These are phyloP conservation scores for Campylomormyrus numenius DNA, from an alignment of 2,113 vertebrate species.

Conservation along the genomic window DNA sequence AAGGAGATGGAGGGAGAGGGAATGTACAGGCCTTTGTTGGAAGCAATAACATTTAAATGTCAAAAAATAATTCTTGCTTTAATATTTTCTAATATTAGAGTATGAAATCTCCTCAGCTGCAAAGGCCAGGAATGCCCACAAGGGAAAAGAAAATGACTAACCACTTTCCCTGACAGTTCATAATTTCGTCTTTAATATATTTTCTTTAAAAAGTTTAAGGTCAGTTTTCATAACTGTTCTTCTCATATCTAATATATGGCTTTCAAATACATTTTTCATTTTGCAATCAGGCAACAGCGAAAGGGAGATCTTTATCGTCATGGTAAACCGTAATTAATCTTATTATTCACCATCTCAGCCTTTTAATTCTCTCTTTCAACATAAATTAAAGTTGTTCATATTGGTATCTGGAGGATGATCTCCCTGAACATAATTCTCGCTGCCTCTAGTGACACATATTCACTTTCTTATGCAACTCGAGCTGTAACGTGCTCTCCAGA, in stretches of 20 bases:
- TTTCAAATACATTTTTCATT: slow-evolving; percentile 29
- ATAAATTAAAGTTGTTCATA: slow-evolving; percentile 15
- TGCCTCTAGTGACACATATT: slow-evolving; percentile 31
- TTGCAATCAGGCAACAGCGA: slow-evolving; percentile 37
- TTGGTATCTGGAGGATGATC: slow-evolving; percentile 25
- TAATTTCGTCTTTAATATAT: slow-evolving; percentile 56
- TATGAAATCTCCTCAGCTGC: slow-evolving; percentile 29
- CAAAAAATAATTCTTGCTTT: slow-evolving; percentile 60
- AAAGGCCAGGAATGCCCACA: slow-evolving; percentile 52
- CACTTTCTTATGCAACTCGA: slow-evolving; percentile 21
- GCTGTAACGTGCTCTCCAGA: slow-evolving; percentile 31
- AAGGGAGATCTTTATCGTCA: slow-evolving; percentile 47
- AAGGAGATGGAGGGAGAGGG: background rate
- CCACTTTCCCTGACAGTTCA: slow-evolving; percentile 46
- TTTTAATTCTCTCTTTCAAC: slow-evolving; percentile 36
- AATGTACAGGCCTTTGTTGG: slow-evolving; percentile 28
- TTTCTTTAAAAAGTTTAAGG: slow-evolving; percentile 55
- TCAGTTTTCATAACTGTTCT: slow-evolving; percentile 42
- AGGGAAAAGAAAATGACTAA: slow-evolving; percentile 47
- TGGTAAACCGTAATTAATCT: slow-evolving; percentile 30
- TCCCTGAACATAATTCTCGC: slow-evolving; percentile 36
- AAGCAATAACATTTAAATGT: slow-evolving; percentile 59
- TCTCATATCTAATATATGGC: slow-evolving; percentile 40
- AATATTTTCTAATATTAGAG: slow-evolving; percentile 57
- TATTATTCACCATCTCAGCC: background rate